Percentiles rank a stretch among this genome's conserved stretches.
Conservation (phyloP, 1,140 invertebrate genomes). For the Sweltsa coloradensis region DNA sequence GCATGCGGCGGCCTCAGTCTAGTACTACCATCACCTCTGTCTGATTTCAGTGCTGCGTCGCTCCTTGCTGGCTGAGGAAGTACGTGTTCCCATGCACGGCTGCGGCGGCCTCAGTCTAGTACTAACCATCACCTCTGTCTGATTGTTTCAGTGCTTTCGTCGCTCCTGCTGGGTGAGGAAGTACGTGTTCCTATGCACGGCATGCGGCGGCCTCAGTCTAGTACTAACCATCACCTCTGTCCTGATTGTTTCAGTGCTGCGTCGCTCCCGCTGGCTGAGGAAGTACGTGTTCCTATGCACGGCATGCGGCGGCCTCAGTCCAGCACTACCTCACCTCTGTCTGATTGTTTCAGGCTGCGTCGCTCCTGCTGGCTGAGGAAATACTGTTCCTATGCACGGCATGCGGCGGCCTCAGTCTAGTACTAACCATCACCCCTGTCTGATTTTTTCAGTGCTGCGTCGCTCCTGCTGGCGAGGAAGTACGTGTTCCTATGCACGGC, state of each 20-base stretch:
- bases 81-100: slow-evolving; percentile 65
- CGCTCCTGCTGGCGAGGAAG: slow-evolving; percentile 32
- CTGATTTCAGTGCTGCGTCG: slow-evolving; percentile 13
- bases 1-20: no score
- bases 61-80: slow-evolving; percentile 32
- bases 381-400: slow-evolving; percentile 61
- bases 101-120: slow-evolving; percentile 53
- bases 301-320: slow-evolving; percentile 54
- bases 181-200: slow-evolving; percentile 63
- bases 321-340: slow-evolving; percentile 57
- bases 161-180: slow-evolving; percentile 32
- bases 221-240: no score
- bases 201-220: slow-evolving; percentile 57
- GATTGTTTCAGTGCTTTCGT: slow-evolving; percentile 11
- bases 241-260: slow-evolving; percentile 4
- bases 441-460: slow-evolving; percentile 12
- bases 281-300: slow-evolving; percentile 68
- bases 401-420: slow-evolving; percentile 55
- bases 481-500: slow-evolving; percentile 65
- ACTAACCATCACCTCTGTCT: no score
- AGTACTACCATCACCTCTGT: no score
- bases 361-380: slow-evolving; percentile 31
- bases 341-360: slow-evolving; percentile 43
- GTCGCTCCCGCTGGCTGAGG: slow-evolving; percentile 19
- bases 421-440: no score